phyloP scores from a whole-genome alignment of 2,797 vertebrate species.

The Saxicola maurus region DNA sequence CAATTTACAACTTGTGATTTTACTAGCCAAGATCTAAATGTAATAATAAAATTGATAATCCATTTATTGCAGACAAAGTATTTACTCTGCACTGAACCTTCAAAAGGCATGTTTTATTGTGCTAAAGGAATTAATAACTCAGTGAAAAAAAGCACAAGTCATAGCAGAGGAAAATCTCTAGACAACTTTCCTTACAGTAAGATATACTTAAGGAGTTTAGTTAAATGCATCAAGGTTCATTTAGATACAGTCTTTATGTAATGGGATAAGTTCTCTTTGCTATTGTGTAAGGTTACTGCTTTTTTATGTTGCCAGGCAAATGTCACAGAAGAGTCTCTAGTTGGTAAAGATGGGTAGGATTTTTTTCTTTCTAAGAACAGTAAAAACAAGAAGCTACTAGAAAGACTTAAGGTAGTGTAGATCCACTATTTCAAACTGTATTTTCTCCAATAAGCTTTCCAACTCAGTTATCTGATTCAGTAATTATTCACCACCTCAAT shows the following conservation, averaged over 20 bases:
- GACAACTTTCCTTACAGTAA: not conserved
- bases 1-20: not conserved
- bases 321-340: not conserved
- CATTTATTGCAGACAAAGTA: not conserved
- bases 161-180: not conserved
- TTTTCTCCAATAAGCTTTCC: not conserved
- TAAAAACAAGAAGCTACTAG: not conserved
- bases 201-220: not conserved
- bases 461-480: not conserved
- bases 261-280: not conserved
- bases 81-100: not conserved
- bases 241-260: not conserved
- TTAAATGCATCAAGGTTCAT: not conserved
- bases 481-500: not conserved
- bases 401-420: not conserved
- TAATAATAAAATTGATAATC: not conserved
- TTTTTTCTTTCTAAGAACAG: not conserved
- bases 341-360: not conserved
- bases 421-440: not conserved
- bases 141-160: not conserved
- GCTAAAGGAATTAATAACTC: not conserved
- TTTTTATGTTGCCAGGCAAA: not conserved
- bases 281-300: not conserved
- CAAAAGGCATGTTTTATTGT: not conserved
- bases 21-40: not conserved